A percentile compares a stretch with the other conserved stretches of the same genome.
phyloP scores from a whole-genome alignment of 2,113 vertebrate species.

The Puntigrus tetrazona region DNA sequence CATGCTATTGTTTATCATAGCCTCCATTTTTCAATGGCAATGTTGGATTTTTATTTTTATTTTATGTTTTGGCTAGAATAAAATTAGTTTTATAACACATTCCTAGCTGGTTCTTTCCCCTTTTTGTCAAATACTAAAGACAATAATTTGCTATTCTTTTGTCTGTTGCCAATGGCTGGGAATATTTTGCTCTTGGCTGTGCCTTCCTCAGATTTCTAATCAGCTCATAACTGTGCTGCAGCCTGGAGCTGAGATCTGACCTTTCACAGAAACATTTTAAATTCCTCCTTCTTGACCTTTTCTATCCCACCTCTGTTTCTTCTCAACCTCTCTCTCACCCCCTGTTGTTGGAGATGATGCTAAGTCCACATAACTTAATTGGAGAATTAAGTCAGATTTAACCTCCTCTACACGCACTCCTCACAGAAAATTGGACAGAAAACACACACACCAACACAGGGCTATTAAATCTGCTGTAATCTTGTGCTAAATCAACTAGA shows the following conservation, averaged over 20 bases:
- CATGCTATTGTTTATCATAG: background rate
- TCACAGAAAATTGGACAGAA: background rate
- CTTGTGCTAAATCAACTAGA: background rate
- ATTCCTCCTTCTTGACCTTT: background rate
- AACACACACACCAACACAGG: background rate
- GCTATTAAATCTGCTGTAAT: slow-evolving; percentile 12
- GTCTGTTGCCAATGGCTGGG: background rate
- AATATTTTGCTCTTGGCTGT: slow-evolving; percentile 1
- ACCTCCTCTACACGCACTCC: background rate
- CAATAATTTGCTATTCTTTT: slow-evolving; percentile 3
- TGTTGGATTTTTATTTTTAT: no score
- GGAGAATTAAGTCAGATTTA: slow-evolving; percentile 5
- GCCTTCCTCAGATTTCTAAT: slow-evolving; percentile 38
- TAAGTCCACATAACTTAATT: slow-evolving; percentile 16
- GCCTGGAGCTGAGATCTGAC: slow-evolving; percentile 30
- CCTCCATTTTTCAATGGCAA: no score
- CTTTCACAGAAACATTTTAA: slow-evolving; percentile 49
- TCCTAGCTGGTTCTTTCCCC: background rate
- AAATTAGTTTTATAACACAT: background rate
- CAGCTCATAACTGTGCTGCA: slow-evolving; percentile 14
- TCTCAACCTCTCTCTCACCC: background rate
- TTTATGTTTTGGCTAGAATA: background rate
- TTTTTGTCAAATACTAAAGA: background rate
- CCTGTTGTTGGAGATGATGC: background rate
- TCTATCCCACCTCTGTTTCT: background rate